Evolutionary conservation across 2,888 invertebrate genomes (phyloP).

Genomic region (Adelphocoris suturalis): DNA sequence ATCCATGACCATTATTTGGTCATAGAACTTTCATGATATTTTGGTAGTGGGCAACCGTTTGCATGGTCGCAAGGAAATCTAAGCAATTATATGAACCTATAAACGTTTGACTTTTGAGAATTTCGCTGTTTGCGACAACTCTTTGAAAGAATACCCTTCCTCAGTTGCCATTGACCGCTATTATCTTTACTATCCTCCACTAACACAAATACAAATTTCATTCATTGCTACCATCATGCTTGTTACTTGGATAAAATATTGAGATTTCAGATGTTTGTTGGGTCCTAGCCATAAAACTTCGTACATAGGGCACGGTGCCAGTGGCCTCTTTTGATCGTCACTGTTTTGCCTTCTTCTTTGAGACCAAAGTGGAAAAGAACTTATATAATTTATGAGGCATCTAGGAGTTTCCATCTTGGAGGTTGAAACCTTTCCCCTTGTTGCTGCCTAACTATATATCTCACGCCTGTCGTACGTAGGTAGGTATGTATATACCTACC

Average conservation of each 20-base stretch:
- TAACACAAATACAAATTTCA: neutral
- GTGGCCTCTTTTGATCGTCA: constrained; percentile 66
- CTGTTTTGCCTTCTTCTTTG: constrained; percentile 63
- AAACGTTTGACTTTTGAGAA: too few species aligned
- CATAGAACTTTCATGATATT: too few species aligned
- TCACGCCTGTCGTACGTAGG: constrained; percentile 9
- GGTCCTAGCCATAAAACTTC: constrained; percentile 61
- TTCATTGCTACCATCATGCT: constrained; percentile 43
- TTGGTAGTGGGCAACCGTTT: too few species aligned
- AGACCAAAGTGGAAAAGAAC: constrained; percentile 45
- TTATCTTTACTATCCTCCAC: too few species aligned
- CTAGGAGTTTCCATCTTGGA: constrained; percentile 56
- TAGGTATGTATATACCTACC: neutral
- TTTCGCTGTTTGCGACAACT: too few species aligned
- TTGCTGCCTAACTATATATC: neutral
- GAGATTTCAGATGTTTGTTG: constrained; percentile 62
- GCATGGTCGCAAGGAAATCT: too few species aligned
- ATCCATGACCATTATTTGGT: too few species aligned
- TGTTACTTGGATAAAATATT: constrained; percentile 50
- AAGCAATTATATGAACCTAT: too few species aligned
- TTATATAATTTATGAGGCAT: constrained; percentile 60
- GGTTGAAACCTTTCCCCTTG: neutral
- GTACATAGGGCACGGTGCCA: constrained; percentile 62
- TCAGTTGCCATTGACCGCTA: too few species aligned
- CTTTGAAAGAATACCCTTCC: too few species aligned